These are phyloP conservation scores for Trigoniulus corallinus DNA, from an alignment of 1,140 invertebrate species.

Conservation along the genomic window DNA sequence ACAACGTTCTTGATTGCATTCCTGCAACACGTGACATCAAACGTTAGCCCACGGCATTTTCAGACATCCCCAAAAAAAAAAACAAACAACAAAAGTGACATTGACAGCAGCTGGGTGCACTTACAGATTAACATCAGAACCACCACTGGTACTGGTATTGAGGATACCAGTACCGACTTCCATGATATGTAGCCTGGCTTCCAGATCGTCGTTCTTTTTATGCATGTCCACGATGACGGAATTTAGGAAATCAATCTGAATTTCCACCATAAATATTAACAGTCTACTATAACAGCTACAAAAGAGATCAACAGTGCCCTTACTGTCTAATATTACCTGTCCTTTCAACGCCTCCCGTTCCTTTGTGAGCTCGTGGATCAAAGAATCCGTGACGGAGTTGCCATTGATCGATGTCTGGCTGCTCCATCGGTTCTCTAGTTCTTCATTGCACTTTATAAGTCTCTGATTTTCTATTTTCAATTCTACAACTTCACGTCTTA, in stretches of 20 bases:
- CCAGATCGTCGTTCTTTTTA: conserved; percentile 68
- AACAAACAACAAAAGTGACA: neutral
- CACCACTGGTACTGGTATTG: conserved; percentile 29
- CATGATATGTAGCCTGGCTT: conserved; percentile 56
- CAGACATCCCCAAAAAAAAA: too few species aligned
- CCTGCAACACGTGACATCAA: too few species aligned
- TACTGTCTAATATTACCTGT: neutral
- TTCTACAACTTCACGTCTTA: conserved; percentile 2
- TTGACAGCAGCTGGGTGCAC: conserved; percentile 7
- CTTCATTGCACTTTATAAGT: conserved; percentile 1
- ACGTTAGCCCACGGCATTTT: too few species aligned
- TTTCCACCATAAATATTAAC: conserved; percentile 40
- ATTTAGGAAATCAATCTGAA: conserved; percentile 81
- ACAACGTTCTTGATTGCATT: conserved; percentile 17
- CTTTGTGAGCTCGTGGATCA: conserved; percentile 16
- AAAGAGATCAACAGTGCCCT: neutral
- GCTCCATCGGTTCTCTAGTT: conserved; percentile 6
- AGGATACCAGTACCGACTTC: conserved; percentile 36
- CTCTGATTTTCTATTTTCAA: conserved; percentile 1
- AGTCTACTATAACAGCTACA: too few species aligned
- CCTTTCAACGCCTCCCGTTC: conserved; percentile 17
- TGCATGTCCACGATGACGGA: conserved; percentile 93
- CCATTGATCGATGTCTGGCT: conserved; percentile 1
- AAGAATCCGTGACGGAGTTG: conserved; percentile 12
- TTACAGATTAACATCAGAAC: conserved; percentile 38